Evolutionary conservation across 2,888 invertebrate genomes (phyloP), one percentile per base, ranked within the genome.

Genomic region (Phortica okadai): DNA sequence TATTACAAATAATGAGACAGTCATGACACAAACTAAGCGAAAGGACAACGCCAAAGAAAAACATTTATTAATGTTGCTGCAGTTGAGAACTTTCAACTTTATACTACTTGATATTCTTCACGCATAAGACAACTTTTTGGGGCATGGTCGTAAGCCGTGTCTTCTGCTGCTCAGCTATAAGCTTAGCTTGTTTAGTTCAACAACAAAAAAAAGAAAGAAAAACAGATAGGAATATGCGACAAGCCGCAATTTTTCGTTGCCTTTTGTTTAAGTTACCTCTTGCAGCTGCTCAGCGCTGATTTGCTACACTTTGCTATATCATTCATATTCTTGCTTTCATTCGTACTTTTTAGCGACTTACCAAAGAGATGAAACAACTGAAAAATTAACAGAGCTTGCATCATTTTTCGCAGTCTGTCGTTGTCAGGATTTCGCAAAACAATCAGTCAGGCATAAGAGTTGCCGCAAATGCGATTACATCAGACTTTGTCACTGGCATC

Each of bases 391-490:
- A 33, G 33, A 10, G n/a, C 56, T 56, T 5, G n/a, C 56, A 56
- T 56, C n/a, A 56, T n/a, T 16, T 33, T 16, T 56, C 56, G 6
- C 16, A 3, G 16, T 56, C 56, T 4, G 62, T 62, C 21, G 21
- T 62, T 25, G 16, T 16, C 25, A 21, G 62, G 6, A 62, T 62
- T 62, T 62, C 11, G 25, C 50, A 50, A 44, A 69, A 50, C 69
- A 69, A 69, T 69, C 69, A 69, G 69, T 69, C 69, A 69, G 16
- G 69, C 69, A 69, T 69, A 50, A 69, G 33, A 33, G 69, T 69
- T 69, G 50, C 69, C 14, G 69, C 69, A 69, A 69, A 69, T 69
- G 69, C 69, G 69, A 69, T 69, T 69, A 69, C 25, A 50, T 33
- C 69, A 64, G 33, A 21, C 41, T 69, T 21, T 62, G 21, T 25